These are phyloP conservation scores for Chiridota heheva DNA, from an alignment of 35 echinoderm and acorn worm genomes.

Conservation along the genomic window DNA sequence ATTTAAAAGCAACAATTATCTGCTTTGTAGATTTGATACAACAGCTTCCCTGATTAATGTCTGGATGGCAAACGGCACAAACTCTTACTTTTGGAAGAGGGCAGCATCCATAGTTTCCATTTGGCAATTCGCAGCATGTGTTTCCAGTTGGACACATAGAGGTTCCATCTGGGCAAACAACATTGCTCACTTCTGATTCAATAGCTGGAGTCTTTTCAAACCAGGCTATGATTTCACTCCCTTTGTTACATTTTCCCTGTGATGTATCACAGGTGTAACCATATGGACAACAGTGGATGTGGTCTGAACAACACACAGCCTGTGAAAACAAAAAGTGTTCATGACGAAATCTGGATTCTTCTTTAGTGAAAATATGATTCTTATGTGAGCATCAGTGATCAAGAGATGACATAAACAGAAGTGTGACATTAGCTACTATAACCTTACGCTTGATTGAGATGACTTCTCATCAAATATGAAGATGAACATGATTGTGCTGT, in stretches of 20 bases:
- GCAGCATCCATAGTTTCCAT: slow-evolving; percentile 41
- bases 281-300: slow-evolving; percentile 64
- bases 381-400: too few relatives aligned
- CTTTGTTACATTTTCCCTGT: slow-evolving; percentile 24
- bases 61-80: background rate
- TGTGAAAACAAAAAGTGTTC: background rate
- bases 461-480: too few relatives aligned
- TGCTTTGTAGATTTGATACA: background rate
- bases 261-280: slow-evolving; percentile 56
- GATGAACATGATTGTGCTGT: too few relatives aligned
- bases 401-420: too few relatives aligned
- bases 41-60: background rate
- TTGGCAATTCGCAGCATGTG: slow-evolving; percentile 36
- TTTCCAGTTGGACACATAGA: slow-evolving; percentile 40
- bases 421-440: too few relatives aligned
- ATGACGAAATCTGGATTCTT: too few relatives aligned
- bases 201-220: slow-evolving; percentile 36
- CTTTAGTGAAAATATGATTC: too few relatives aligned
- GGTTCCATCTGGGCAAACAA: slow-evolving; percentile 17
- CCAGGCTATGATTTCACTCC: slow-evolving; percentile 11
- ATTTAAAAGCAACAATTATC: too few relatives aligned
- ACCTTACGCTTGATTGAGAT: too few relatives aligned
- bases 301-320: slow-evolving; percentile 76
- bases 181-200: background rate
- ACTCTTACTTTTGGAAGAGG: slow-evolving; percentile 5